Conservation (phyloP, 2,888 invertebrate species). For the Gonocerus acuteangulatus region DNA sequence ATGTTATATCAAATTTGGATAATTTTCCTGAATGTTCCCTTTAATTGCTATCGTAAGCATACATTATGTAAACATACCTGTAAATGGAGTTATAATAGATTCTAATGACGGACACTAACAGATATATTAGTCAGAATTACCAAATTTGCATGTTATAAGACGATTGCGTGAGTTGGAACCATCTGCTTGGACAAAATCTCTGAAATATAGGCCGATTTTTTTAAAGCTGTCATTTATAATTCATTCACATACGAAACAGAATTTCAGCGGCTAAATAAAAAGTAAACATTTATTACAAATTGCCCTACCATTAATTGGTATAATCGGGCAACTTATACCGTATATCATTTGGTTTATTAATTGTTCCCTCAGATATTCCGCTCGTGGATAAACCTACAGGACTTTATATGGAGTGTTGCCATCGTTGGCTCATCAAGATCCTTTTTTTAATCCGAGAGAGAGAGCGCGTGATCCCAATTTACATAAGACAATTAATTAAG, state of each 20-base stretch:
- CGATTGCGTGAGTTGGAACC: not conserved
- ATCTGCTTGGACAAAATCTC: not conserved
- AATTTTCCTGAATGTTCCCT: too few species aligned
- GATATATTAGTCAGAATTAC: too few species aligned
- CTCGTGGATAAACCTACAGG: not conserved
- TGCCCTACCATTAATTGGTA: not conserved
- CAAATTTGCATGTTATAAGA: not conserved
- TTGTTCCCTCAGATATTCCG: not conserved
- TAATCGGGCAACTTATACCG: not conserved
- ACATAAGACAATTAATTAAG: conserved; percentile 23
- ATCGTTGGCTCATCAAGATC: not conserved
- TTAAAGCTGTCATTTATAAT: not conserved
- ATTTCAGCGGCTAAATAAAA: too few species aligned
- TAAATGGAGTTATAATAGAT: too few species aligned
- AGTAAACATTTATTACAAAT: not conserved
- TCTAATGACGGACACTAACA: too few species aligned
- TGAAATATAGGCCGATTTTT: not conserved
- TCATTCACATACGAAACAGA: too few species aligned
- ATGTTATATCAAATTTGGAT: too few species aligned
- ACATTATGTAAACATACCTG: too few species aligned
- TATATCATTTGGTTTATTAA: not conserved
- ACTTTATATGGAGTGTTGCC: not conserved
- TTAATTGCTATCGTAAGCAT: too few species aligned
- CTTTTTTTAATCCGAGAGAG: not conserved
- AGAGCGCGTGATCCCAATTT: conserved; percentile 16